Base-by-base conservation (phyloP, 2,113 vertebrate genomes). In the Hoplias malabaricus region DNA sequence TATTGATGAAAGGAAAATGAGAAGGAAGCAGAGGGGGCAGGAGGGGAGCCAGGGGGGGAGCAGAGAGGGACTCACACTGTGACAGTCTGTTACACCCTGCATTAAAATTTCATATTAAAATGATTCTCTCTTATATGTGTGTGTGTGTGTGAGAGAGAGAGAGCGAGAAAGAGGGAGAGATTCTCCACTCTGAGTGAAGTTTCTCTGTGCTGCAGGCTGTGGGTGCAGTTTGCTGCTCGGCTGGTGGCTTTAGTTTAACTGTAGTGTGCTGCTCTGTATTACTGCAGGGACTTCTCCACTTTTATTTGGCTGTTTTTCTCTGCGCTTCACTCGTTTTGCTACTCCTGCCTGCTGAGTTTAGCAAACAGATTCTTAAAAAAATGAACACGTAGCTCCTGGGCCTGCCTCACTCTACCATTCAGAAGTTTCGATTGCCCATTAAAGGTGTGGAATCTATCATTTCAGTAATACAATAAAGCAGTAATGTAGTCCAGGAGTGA, bases 1-100 rank as follows among this genome's bases (percentile, higher is more conserved):
- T 89, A 90, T 93, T 91, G 81, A 93, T 90, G 86, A 85, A 67
- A 33, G 57, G 86, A 86, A 88, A 87, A 84, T 86, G 85, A 90
- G 90, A 87, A 2, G 63, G 80, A 73, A 84, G 84, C 67, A 43
- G 21, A 29, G 81, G 80, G 77, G 73, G 73, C 73, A 21, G 34
- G 73, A 66, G 25, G 9, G 9, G 23, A 27, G 48, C 9, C 27
- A 23, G 13, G 56, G 66, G 38, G 43, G 23, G 38, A 43, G 36
- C 42, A 16, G 25, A 69, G 50, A 16, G 27, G 34, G 12, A 25
- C n/a, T 46, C 48, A 69, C 27, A 27, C 27, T 16, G 50, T 33
- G 43, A 69, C 27, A 29, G 78, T 56, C 50, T 34, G 62, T 14
- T 13, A 74, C 61, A 61, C 54, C 10, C 6, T 34, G 1, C 57